Base-by-base conservation (phyloP, 2,113 vertebrate species). In the Planiliza haematocheilus region DNA sequence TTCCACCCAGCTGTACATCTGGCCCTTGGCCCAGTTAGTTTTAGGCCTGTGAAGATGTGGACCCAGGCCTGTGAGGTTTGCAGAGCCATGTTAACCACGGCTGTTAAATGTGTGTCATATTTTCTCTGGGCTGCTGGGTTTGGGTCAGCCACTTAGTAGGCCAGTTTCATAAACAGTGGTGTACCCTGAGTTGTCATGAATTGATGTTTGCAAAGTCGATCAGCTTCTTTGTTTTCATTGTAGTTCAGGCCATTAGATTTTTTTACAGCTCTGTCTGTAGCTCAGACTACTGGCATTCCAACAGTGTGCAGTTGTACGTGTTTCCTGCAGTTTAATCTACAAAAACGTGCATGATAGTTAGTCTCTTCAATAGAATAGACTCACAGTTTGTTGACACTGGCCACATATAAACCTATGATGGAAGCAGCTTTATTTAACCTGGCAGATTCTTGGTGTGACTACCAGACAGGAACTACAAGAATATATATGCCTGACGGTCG, bases 101-200 rank as follows among this genome's bases (percentile, higher is more conserved):
- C 49, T n/a, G 11, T 14, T 42, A 8, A 58, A 62, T 21, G 21
- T 16, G 7, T 36, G 45, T 14, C 10, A 6, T 75, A 74, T 85
- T 85, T 81, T 78, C 39, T 50, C 24, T 17, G 16, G 52, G 59
- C 77, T 64, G 77, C 76, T 78, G 82, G 45, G 82, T 78, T 69
- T 53, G 42, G 69, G 58, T 78, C 60, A 65, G 46, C 76, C 60
- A 30, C 56, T 14, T 43, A 58, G 69, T 71, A 42, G 46, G 68
- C 46, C 50, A n/a, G 67, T 42, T 41, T 2, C 10, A 70, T 39
- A 30, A 70, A 70, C 68, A 59, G 17, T 13, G 20, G 13, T 30
- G 57, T 13, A 13, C 51, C 8, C 20, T 21, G 49, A 46, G 16
- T 50, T 8, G 49, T 48, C 24, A 4, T 14, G 72, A 56, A 68